Conservation (phyloP, 2,888 invertebrate genomes). For the Lasioglossum leucozonium region DNA sequence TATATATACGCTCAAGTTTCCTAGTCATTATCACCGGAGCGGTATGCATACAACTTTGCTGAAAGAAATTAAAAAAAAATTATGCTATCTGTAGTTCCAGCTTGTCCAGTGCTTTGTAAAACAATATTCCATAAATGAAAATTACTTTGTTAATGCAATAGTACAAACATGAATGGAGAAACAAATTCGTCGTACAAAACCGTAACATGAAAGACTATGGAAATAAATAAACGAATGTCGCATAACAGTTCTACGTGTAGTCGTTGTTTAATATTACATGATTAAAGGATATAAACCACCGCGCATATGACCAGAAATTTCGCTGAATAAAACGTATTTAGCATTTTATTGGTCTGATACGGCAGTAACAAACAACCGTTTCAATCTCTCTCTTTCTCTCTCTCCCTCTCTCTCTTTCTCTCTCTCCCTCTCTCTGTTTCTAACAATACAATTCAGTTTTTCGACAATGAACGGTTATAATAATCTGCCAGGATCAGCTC, state of each 20-base stretch:
- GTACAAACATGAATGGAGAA: background rate
- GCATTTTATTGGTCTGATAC: background rate
- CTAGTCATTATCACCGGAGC: too few species aligned
- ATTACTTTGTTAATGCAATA: background rate
- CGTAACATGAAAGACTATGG: background rate
- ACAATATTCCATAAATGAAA: background rate
- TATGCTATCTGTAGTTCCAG: too few species aligned
- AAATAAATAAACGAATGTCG: background rate
- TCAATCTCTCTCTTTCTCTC: background rate
- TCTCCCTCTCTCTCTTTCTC: too few species aligned
- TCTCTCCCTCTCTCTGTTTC: background rate
- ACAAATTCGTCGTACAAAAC: background rate
- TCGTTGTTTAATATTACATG: background rate
- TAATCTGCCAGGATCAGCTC: background rate
- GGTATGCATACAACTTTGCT: too few species aligned
- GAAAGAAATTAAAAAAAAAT: too few species aligned
- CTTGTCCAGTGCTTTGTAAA: too few species aligned
- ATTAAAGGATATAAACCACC: background rate
- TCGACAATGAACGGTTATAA: background rate
- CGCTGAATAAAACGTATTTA: background rate
- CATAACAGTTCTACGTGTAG: background rate
- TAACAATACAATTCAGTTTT: background rate
- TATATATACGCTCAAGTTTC: too few species aligned
- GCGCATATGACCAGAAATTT: background rate
- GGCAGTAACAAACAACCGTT: background rate